phyloP scores from a whole-genome alignment of 37 sponge, comb jelly and placozoan genomes.

The Diacarnus erythraeanus region DNA sequence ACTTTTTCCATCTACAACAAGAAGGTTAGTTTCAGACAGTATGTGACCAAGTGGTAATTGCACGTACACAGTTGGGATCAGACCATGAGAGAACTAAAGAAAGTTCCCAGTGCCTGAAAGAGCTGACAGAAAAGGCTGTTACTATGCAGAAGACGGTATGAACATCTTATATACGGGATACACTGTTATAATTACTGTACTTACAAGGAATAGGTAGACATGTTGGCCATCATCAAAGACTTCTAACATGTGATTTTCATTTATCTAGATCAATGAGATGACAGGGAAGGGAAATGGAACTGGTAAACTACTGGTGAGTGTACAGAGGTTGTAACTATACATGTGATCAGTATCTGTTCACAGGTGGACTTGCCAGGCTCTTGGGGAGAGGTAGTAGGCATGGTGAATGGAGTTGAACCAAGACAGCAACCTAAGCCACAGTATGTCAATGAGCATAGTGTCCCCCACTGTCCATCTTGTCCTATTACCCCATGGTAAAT shows the following conservation, averaged over 20 bases:
- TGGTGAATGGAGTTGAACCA: constrained; percentile 26
- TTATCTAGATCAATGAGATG: constrained; percentile 68
- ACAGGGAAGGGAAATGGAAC: constrained; percentile 27
- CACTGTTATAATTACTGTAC: background rate
- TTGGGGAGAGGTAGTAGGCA: constrained; percentile 59
- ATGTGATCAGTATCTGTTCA: background rate
- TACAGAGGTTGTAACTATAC: background rate
- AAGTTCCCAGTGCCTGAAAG: constrained; percentile 75
- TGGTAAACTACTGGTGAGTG: constrained; percentile 18
- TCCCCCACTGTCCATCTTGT: no score
- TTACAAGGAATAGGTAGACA: background rate
- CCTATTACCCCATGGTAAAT: no score
- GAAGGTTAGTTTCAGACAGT: constrained; percentile 45
- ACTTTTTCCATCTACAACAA: constrained; percentile 73
- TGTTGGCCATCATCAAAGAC: background rate
- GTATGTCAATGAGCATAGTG: constrained; percentile 15
- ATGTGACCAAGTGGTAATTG: background rate
- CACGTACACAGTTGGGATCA: constrained; percentile 52
- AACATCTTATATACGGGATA: background rate
- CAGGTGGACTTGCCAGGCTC: constrained; percentile 50
- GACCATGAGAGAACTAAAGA: constrained; percentile 78
- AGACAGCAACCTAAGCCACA: constrained; percentile 6
- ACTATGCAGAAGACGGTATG: constrained; percentile 87
- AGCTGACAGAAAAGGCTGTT: constrained; percentile 89
- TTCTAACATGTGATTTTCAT: background rate